A percentile compares a stretch with the other conserved stretches of the same genome.
Evolutionary conservation across 2,888 invertebrate genomes (phyloP).

Genomic region (Zaprionus lineosus): DNA sequence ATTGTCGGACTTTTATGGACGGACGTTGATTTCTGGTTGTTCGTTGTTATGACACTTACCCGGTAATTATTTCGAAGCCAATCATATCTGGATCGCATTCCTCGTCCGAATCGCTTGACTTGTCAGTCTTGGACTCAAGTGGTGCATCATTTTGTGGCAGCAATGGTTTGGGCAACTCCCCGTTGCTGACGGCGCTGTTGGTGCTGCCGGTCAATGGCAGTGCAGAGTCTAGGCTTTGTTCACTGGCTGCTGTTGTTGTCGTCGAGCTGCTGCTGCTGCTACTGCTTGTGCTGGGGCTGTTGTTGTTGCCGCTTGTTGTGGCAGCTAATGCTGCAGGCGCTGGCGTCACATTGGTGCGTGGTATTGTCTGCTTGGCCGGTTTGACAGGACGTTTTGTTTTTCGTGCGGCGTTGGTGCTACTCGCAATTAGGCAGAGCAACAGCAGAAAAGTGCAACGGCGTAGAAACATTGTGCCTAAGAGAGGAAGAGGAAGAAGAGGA

Average conservation of each 20-base stretch:
- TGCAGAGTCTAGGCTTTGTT: slow-evolving; percentile 32
- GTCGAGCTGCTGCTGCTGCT: slow-evolving; percentile 35
- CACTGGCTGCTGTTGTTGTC: slow-evolving; percentile 38
- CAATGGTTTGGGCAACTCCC: slow-evolving; percentile 80
- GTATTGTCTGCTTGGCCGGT: slow-evolving; percentile 80
- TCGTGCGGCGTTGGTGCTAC: slow-evolving; percentile 80
- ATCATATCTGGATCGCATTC: slow-evolving; percentile 96
- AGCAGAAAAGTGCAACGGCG: slow-evolving; percentile 78
- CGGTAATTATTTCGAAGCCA: slow-evolving; percentile 95
- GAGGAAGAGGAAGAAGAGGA: not conserved
- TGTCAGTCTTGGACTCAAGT: slow-evolving; percentile 77
- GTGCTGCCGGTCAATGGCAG: slow-evolving; percentile 39
- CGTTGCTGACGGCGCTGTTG: slow-evolving; percentile 40
- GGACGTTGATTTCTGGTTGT: no score
- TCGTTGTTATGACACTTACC: slow-evolving; percentile 85
- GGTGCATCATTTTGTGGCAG: slow-evolving; percentile 55
- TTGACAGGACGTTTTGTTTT: slow-evolving; percentile 82
- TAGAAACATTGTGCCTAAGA: slow-evolving; percentile 79
- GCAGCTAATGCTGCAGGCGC: slow-evolving; percentile 58
- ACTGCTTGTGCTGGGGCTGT: slow-evolving; percentile 20
- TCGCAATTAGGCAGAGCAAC: slow-evolving; percentile 79
- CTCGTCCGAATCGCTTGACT: slow-evolving; percentile 83
- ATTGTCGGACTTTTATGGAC: no score
- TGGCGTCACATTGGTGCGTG: slow-evolving; percentile 81
- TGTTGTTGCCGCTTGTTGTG: slow-evolving; percentile 61